These are phyloP conservation scores for Ascidia mentula DNA, from an alignment of 23 tunicate species.

Conservation along the genomic window DNA sequence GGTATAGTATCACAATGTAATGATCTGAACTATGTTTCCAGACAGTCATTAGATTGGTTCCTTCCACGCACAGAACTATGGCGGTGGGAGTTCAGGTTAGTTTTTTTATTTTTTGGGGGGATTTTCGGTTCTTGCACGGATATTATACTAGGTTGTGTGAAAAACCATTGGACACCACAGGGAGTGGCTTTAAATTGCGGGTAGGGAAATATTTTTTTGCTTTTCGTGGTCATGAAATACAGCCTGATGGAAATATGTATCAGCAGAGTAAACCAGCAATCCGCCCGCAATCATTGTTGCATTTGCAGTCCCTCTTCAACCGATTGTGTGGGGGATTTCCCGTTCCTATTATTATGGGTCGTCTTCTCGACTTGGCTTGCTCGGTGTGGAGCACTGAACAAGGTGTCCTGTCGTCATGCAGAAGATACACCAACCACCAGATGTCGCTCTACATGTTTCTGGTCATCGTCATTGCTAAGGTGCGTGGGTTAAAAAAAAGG, in stretches of 20 bases:
- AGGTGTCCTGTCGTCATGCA: slow-evolving; percentile 36
- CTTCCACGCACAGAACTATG: slow-evolving; percentile 42
- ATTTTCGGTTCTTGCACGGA: neutral
- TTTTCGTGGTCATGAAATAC: too few relatives aligned
- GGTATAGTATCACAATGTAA: too few relatives aligned
- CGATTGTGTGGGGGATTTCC: slow-evolving; percentile 58
- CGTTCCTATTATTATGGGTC: slow-evolving; percentile 50
- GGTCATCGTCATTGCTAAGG: slow-evolving; percentile 27
- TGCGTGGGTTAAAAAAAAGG: neutral
- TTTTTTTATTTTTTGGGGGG: neutral
- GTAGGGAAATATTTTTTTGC: neutral
- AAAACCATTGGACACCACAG: neutral
- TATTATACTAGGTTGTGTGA: neutral
- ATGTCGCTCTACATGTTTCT: slow-evolving; percentile 41
- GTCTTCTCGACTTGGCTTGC: slow-evolving; percentile 47
- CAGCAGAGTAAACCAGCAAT: too few relatives aligned
- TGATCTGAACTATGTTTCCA: slow-evolving; percentile 31
- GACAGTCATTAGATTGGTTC: slow-evolving; percentile 46
- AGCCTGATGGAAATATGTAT: too few relatives aligned
- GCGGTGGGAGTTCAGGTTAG: slow-evolving; percentile 61
- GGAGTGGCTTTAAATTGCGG: neutral
- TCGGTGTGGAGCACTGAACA: slow-evolving; percentile 38
- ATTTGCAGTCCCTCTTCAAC: slow-evolving; percentile 52
- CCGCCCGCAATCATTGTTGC: too few relatives aligned
- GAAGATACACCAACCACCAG: slow-evolving; percentile 38